Base-by-base conservation (phyloP, 30 jellyfish, hydroid and myxozoan genomes). In the Rhopilema esculentum region DNA sequence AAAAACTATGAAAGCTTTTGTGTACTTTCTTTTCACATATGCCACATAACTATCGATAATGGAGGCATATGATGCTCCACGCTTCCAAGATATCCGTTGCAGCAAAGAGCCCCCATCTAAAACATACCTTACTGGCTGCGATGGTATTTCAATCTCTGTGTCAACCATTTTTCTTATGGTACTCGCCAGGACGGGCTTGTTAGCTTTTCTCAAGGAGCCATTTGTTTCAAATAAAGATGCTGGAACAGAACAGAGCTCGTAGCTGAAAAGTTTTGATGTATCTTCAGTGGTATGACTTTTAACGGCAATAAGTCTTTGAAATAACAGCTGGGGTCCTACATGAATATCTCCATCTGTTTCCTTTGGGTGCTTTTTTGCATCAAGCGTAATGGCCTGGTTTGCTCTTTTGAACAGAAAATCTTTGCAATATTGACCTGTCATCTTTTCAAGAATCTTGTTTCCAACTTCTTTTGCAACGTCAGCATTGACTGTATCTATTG, bases 291-390 rank as follows among this genome's bases (percentile, higher is more conserved):
- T 66, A 84, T 29, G 49, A 61, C 75, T 68, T 67, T 67, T 82
- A 24, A 66, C 74, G 1, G 84, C 74, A 67, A 84, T 40, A 24
- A 84, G 87, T 28, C 79, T 84, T 61, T 84, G 92, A 62, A 84
- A 69, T 68, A 84, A 86, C 87, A 84, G 80, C 92, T 69, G 92
- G 12, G 92, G 92, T 48, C 53, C 80, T 72, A 69, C 57, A 48
- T 84, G 86, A 71, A 8, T 82, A 1, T 82, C 84, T 51, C 48
- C 66, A 82, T 69, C 76, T 33, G 75, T 69, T 16, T 72, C 84
- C 27, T 72, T 69, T 50, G 86, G 79, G 69, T 69, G 80, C 80
- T 49, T 69, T 28, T 65, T 26, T 28, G 31, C 57, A 49, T 49
- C 80, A 23, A 49, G 80, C 25, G 30, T 69, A 49, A 27, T 20